These are phyloP conservation scores for Romanogobio albipinnatus DNA, from an alignment of 2,113 vertebrate species.

Conservation along the genomic window DNA sequence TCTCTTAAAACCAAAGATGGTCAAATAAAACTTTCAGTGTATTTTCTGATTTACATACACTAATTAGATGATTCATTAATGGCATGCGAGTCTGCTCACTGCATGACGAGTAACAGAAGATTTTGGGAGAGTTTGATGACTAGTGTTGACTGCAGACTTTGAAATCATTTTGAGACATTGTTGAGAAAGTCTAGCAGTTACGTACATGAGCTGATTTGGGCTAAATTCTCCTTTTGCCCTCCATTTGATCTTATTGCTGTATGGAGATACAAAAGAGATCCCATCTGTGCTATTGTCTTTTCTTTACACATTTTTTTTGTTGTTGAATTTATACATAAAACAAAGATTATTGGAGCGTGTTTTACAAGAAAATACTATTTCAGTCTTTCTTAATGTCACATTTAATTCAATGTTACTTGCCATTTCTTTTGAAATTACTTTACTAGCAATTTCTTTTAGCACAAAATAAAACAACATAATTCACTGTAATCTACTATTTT, in stretches of 20 bases:
- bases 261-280: neutral
- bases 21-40: neutral
- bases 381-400: too few species aligned
- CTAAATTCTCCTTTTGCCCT: neutral
- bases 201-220: neutral
- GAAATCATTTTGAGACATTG: neutral
- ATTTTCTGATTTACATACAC: neutral
- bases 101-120: neutral
- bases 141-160: neutral
- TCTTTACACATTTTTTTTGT: too few species aligned
- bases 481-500: too few species aligned
- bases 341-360: too few species aligned
- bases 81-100: neutral
- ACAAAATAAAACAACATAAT: neutral
- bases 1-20: neutral
- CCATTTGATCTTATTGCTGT: neutral
- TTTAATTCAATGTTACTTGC: too few species aligned
- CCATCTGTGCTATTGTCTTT: neutral
- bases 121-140: neutral
- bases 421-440: too few species aligned
- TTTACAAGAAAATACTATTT: too few species aligned
- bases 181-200: neutral
- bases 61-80: constrained; percentile 8
- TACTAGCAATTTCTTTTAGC: too few species aligned
- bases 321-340: too few species aligned